Base-by-base conservation (phyloP, 2,888 invertebrate genomes). In the Archips xylosteana region DNA sequence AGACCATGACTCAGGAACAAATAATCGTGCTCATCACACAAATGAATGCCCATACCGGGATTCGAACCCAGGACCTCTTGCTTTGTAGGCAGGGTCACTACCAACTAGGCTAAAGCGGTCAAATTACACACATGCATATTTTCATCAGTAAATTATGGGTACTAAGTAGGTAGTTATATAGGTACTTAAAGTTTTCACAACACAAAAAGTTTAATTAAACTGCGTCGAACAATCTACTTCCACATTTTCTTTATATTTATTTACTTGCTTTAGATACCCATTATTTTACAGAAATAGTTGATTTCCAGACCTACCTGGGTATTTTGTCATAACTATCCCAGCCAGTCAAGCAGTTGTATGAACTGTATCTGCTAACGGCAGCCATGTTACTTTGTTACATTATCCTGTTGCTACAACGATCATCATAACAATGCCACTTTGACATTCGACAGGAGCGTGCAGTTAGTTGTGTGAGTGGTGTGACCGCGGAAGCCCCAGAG, bases 241-340 rank as follows among this genome's bases (percentile, higher is more conserved):
- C n/a, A n/a, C 0, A 4, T 54, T 8, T 3, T n/a, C 4, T 54
- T 54, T 54, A 23, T 23, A 8, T 6, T 54, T 54, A 2, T 23
- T 54, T 13, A 9, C 9, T 9, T 2, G 1, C 6, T 8, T 51
- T 23, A 54, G 13, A 49, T 6, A 12, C 49, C 4, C 3, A 49
- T 49, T 49, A 49, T 49, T 49, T 23, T 54, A 54, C 54, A 13
- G 8, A 13, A 49, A n/a, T 13, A 9, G 54, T 39, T 5, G 39
- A 23, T 23, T 54, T 8, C 15, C 9, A 70, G 75, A 78, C 65
- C 87, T 96, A 98, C 98, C 98, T 97, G 82, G 98, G 98, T 92
- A 98, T 98, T 88, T 95, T 96, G 90, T 98, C 98, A 94, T 98
- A 98, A 91, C 97, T 98, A 94, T 98, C 98, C 98, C 97, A 98